Conservation (phyloP, 2,797 vertebrate species). For the Malurus splendens region DNA sequence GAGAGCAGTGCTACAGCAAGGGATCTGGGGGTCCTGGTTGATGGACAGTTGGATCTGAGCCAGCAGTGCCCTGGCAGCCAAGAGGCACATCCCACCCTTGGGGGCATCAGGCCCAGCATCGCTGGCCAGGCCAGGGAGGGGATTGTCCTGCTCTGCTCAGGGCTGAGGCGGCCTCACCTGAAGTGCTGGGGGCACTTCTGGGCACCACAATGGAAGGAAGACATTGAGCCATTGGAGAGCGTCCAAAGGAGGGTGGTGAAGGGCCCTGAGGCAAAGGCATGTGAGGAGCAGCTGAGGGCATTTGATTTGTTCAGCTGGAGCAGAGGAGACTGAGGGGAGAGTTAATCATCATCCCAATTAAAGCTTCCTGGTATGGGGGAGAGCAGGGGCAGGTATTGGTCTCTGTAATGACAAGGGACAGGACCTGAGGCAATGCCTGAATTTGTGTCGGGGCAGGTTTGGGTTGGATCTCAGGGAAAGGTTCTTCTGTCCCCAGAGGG, state of each 20-base stretch:
- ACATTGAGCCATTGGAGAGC: neutral
- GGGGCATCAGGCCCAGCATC: neutral
- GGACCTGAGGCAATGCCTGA: neutral
- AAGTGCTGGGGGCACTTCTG: neutral
- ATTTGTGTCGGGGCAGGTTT: neutral
- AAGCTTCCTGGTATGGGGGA: neutral
- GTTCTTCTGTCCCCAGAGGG: neutral
- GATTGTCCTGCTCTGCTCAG: neutral
- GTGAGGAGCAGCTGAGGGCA: neutral
- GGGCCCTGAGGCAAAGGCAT: too few relatives aligned
- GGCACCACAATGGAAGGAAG: neutral
- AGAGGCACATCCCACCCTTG: neutral
- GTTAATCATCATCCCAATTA: too few relatives aligned
- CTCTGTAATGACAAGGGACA: too few relatives aligned
- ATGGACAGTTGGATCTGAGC: too few relatives aligned
- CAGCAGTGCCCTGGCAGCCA: neutral
- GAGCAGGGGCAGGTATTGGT: neutral
- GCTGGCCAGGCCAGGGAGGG: too few relatives aligned
- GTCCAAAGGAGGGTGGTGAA: neutral
- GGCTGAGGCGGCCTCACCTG: neutral
- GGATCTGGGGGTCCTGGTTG: too few relatives aligned
- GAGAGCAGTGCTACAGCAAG: too few relatives aligned
- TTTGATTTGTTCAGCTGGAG: neutral
- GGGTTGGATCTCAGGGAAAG: neutral
- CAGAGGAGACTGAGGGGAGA: neutral